These are phyloP conservation scores for Lateolabrax maculatus DNA, from an alignment of 2,797 vertebrate genomes.

Conservation along the genomic window DNA sequence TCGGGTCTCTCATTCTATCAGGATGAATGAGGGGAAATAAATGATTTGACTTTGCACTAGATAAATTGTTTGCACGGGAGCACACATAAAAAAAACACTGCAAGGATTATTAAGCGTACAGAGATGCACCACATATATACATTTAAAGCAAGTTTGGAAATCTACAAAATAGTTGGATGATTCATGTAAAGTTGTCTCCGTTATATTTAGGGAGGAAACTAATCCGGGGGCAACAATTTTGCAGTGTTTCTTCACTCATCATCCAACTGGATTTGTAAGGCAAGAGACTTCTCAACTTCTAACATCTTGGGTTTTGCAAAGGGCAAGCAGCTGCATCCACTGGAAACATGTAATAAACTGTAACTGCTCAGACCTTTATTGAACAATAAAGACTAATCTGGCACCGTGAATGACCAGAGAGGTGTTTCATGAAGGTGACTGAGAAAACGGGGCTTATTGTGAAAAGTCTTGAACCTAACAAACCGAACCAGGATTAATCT, in stretches of 20 bases:
- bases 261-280: not conserved
- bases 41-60: slow-evolving; percentile 82
- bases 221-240: not conserved
- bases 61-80: slow-evolving; percentile 71
- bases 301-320: slow-evolving; percentile 9
- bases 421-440: slow-evolving; percentile 37
- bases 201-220: slow-evolving; percentile 25
- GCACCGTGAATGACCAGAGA: slow-evolving; percentile 38
- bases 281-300: not conserved
- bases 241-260: slow-evolving; percentile 8
- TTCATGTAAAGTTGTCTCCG: slow-evolving; percentile 18
- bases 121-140: slow-evolving; percentile 12
- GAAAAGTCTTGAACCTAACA: slow-evolving; percentile 11
- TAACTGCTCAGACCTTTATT: slow-evolving; percentile 22
- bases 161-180: slow-evolving; percentile 9
- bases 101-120: slow-evolving; percentile 26
- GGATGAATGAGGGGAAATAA: slow-evolving; percentile 83
- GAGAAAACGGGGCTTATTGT: slow-evolving; percentile 11
- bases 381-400: slow-evolving; percentile 37
- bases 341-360: slow-evolving; percentile 1
- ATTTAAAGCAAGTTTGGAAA: slow-evolving; percentile 43
- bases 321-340: not conserved
- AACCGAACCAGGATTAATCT: slow-evolving; percentile 41
- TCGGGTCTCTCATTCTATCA: slow-evolving; percentile 80
- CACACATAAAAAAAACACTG: slow-evolving; percentile 51